These are phyloP conservation scores for Macropus fuliginosus DNA, from an alignment of 2,797 vertebrate genomes.

Conservation along the genomic window DNA sequence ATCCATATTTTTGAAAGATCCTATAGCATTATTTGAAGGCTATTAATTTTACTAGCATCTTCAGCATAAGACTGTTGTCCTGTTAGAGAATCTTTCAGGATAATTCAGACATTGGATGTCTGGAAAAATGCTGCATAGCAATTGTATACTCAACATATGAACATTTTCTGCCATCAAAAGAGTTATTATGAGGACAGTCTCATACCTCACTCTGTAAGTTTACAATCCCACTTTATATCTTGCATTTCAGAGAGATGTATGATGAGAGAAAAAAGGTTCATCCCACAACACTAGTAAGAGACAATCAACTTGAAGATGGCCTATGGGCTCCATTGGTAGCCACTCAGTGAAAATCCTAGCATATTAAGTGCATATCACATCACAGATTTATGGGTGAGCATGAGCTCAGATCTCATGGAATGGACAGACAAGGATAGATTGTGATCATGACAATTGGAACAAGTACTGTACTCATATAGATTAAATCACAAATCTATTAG, in stretches of 20 bases:
- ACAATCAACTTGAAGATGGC: background rate
- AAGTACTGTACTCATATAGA: background rate
- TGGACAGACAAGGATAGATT: background rate
- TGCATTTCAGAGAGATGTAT: background rate
- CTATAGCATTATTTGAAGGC: constrained; percentile 46
- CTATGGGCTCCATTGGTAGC: background rate
- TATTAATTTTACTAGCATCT: constrained; percentile 56
- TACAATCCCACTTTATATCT: constrained; percentile 49
- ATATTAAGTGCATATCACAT: background rate
- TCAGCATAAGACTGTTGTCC: constrained; percentile 10
- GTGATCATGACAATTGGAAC: background rate
- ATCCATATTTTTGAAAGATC: constrained; percentile 43
- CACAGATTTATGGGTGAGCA: background rate
- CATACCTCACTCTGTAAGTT: constrained; percentile 6
- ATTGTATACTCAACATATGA: background rate
- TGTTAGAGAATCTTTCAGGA: constrained; percentile 41
- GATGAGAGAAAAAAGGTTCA: background rate
- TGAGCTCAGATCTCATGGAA: background rate
- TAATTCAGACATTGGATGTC: background rate
- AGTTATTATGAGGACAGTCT: constrained; percentile 23
- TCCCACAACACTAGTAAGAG: background rate
- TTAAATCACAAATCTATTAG: background rate
- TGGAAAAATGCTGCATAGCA: background rate
- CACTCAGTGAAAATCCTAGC: background rate
- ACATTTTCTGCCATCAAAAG: background rate